Evolutionary conservation across 2,113 vertebrate genomes (phyloP).

Genomic region (Ia io): DNA sequence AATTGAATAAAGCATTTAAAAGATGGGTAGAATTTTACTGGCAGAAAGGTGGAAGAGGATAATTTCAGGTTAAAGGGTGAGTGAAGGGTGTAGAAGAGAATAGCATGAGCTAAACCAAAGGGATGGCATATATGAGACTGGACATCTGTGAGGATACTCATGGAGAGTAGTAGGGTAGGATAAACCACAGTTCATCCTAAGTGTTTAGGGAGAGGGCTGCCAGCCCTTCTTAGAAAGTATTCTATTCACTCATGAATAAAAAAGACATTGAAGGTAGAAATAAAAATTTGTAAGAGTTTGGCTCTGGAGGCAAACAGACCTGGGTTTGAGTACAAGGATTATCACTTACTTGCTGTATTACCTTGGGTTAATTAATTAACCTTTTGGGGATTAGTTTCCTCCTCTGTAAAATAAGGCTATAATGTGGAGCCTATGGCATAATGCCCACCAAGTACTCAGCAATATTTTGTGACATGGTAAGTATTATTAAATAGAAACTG

Average conservation of each 20-base stretch:
- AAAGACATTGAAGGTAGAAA: slow-evolving; percentile 11
- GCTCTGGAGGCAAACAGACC: neutral
- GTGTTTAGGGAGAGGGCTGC: neutral
- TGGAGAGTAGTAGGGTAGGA: neutral
- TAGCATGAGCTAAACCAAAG: neutral
- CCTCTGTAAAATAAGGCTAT: slow-evolving; percentile 10
- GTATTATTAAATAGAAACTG: neutral
- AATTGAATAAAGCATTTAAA: slow-evolving; percentile 34
- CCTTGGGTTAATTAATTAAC: slow-evolving; percentile 23
- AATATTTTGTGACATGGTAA: neutral
- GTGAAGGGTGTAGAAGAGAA: neutral
- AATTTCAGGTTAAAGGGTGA: neutral
- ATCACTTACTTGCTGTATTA: neutral
- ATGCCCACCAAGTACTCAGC: neutral
- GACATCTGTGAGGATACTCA: slow-evolving; percentile 4
- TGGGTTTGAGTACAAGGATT: neutral
- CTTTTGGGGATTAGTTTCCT: slow-evolving; percentile 9
- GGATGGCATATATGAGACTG: neutral
- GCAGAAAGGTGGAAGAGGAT: neutral
- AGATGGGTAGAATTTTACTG: neutral
- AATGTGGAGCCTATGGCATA: neutral
- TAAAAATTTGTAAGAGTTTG: neutral
- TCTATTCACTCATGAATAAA: slow-evolving; percentile 46
- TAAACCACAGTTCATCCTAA: neutral
- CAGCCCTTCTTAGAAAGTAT: slow-evolving; percentile 3